These are phyloP conservation scores for Nymphalis polychloros DNA, from an alignment of 2,888 invertebrate genomes.

Conservation along the genomic window DNA sequence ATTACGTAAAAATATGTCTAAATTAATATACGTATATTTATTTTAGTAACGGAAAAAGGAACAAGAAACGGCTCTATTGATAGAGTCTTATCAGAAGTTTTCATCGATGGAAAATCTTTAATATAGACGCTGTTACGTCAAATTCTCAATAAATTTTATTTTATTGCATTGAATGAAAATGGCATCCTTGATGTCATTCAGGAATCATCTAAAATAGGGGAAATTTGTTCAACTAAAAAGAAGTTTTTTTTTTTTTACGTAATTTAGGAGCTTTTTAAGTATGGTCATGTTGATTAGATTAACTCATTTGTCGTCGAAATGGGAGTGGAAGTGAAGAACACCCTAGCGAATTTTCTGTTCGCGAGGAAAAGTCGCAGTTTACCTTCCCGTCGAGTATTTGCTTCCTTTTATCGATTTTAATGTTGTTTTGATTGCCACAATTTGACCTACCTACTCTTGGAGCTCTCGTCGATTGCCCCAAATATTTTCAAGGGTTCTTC, in stretches of 20 bases:
- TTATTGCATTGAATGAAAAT: neutral
- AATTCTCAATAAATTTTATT: no score
- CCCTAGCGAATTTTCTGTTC: conserved; percentile 52
- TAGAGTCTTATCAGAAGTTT: neutral
- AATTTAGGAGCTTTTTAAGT: neutral
- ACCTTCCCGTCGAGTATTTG: conserved; percentile 61
- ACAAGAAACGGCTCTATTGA: conserved; percentile 7
- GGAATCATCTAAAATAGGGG: no score
- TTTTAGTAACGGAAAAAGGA: conserved; percentile 5
- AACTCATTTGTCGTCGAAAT: conserved; percentile 60
- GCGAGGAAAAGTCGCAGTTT: conserved; percentile 55
- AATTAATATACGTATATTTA: conserved; percentile 2
- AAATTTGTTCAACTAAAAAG: no score
- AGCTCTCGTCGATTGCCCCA: conserved; percentile 27
- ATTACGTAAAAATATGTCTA: neutral
- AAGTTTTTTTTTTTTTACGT: neutral
- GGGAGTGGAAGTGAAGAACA: conserved; percentile 53
- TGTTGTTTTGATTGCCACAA: conserved; percentile 53
- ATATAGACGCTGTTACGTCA: neutral
- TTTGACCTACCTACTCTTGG: conserved; percentile 40
- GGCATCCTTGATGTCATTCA: neutral
- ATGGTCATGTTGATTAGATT: conserved; percentile 49
- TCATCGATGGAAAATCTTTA: neutral
- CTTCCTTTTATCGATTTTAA: conserved; percentile 55
- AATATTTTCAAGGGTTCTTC: conserved; percentile 23